Percentiles rank a stretch among this genome's conserved stretches.
Evolutionary conservation across 2,888 invertebrate genomes (phyloP).

Genomic region (Girardia tigrina): DNA sequence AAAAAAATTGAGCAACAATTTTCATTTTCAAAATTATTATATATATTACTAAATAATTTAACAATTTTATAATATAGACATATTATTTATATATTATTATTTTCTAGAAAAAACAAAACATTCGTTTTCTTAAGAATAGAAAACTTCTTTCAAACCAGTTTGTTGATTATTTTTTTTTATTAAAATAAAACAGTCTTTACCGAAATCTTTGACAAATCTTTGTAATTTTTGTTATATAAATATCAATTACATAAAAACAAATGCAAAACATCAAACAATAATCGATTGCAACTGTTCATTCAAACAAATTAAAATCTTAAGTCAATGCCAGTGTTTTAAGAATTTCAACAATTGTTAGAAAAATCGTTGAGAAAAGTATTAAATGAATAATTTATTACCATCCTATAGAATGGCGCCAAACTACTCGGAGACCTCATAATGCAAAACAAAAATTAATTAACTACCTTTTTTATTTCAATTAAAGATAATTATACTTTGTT

Average conservation of each 20-base stretch:
- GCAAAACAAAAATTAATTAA: slow-evolving; percentile 12
- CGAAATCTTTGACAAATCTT: too few relatives aligned
- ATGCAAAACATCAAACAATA: slow-evolving; percentile 3
- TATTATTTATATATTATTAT: too few relatives aligned
- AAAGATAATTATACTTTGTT: slow-evolving; percentile 18
- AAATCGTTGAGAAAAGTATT: slow-evolving; percentile 23
- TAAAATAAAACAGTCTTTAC: too few relatives aligned
- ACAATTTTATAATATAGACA: too few relatives aligned
- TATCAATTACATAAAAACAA: not conserved
- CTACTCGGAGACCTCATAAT: not conserved
- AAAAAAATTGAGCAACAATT: too few relatives aligned
- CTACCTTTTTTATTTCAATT: slow-evolving; percentile 14
- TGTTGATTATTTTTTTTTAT: too few relatives aligned
- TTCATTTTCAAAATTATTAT: too few relatives aligned
- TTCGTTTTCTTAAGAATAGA: too few relatives aligned
- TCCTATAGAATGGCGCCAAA: slow-evolving; percentile 14
- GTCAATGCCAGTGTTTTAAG: slow-evolving; percentile 11
- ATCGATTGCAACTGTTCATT: not conserved
- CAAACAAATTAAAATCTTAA: slow-evolving; percentile 5
- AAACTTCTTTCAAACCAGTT: too few relatives aligned
- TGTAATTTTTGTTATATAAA: too few relatives aligned
- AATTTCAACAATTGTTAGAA: slow-evolving; percentile 20
- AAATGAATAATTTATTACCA: slow-evolving; percentile 20
- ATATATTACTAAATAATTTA: too few relatives aligned
- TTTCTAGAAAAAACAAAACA: too few relatives aligned